Evolutionary conservation across 2,888 invertebrate genomes (phyloP).

Genomic region (Escarpia spicata): DNA sequence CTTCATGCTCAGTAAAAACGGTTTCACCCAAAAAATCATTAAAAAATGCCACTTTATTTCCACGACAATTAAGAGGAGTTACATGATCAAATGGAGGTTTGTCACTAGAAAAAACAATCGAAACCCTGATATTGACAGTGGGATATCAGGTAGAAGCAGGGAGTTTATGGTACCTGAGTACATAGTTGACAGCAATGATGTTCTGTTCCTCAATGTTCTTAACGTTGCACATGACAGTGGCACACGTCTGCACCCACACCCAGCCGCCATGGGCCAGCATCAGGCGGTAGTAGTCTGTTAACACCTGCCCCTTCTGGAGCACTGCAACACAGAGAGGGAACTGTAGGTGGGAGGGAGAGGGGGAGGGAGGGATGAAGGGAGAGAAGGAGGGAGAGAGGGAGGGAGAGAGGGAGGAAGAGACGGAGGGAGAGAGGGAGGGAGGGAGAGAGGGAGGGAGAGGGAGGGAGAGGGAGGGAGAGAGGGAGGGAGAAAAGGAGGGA

Average conservation of each 20-base stretch:
- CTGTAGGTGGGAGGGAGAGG: neutral
- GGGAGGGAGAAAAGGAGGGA: too few species aligned
- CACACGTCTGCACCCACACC: constrained; percentile 96
- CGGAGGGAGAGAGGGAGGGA: too few species aligned
- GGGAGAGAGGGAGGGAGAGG: too few species aligned
- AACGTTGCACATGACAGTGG: constrained; percentile 93
- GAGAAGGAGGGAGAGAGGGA: neutral
- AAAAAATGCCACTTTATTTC: neutral
- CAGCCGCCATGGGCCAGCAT: constrained; percentile 97
- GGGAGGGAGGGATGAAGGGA: neutral
- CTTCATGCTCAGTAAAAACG: neutral
- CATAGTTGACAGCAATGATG: constrained; percentile 96
- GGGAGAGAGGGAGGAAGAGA: too few species aligned
- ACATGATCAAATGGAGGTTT: neutral
- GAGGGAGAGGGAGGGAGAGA: too few species aligned
- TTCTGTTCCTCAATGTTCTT: constrained; percentile 97
- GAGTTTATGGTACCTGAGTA: constrained; percentile 79
- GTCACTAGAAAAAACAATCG: too few species aligned
- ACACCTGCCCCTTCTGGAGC: constrained; percentile 89
- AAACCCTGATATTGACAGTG: too few species aligned
- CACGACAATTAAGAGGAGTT: neutral
- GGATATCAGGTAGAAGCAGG: too few species aligned
- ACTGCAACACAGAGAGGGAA: constrained; percentile 36
- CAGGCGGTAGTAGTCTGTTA: constrained; percentile 93
- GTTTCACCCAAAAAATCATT: neutral